Base-by-base conservation (phyloP, 1,140 invertebrate genomes). In the Drosophila bifasciata region DNA sequence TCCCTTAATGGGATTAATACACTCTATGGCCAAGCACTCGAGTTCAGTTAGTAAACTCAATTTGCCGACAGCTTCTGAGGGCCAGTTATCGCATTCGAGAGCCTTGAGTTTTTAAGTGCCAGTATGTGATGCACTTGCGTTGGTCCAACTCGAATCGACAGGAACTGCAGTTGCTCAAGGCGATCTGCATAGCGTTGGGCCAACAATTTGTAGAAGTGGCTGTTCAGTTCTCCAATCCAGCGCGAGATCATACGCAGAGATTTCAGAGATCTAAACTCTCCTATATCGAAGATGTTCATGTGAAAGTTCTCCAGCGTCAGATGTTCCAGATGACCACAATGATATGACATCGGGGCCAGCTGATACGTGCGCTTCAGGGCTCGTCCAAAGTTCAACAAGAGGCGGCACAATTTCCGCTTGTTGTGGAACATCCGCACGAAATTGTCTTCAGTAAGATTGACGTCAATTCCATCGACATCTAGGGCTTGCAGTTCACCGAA, bases 251-350 rank as follows among this genome's bases (percentile, higher is more conserved):
- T 49, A 2, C 64, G 45, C 9, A 86, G 39, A 0, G 83, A 75
- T 15, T 60, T 60, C 0, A 86, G 58, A 0, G 49, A 6, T 0
- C 40, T 48, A 11, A 81, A 88, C 0, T 81, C 48, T 1, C 83
- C 81, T 9, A 86, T 0, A 19, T 85, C 64, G 0, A 1, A 6
- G 1, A 59, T 15, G 7, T 16, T 52, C 1, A 25, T 11, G 7
- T 77, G 49, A 25, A 86, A 88, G 61, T 77, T 81, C 5, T 88
- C 69, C 19, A 86, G 17, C 11, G 81, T 81, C 9, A 86, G 21
- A 13, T 86, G 77, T 41, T 75, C 73, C 32, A 86, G 21, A 4
- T 21, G 39, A 0, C 61, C 63, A 6, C 84, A 81, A 21, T 59
- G 44, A 0, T 19, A 36, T 7, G 64, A 36, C 9, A 85, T 7